Evolutionary conservation across 1,140 invertebrate genomes (phyloP).

Genomic region (Psix sp.): DNA sequence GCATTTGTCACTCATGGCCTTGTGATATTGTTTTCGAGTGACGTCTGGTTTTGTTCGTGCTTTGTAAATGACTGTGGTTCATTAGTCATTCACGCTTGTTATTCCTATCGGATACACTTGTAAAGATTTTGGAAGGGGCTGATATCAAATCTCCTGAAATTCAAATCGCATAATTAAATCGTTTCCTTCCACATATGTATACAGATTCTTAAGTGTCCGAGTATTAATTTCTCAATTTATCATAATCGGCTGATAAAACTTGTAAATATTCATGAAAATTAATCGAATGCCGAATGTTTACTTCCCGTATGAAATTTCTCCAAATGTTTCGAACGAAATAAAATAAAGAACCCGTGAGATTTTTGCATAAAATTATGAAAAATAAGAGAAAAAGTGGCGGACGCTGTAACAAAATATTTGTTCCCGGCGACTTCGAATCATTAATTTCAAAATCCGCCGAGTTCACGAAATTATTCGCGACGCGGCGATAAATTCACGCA

Average conservation of each 20-base stretch:
- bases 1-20: conserved; percentile 37
- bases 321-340: too few relatives aligned
- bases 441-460: conserved; percentile 12
- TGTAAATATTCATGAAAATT: too few relatives aligned
- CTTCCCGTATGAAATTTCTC: too few relatives aligned
- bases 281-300: too few relatives aligned
- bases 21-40: conserved; percentile 48
- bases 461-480: conserved; percentile 25
- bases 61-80: conserved; percentile 40
- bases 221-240: too few relatives aligned
- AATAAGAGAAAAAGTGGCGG: too few relatives aligned
- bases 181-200: conserved; percentile 1
- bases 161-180: conserved; percentile 8
- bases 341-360: too few relatives aligned
- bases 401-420: too few relatives aligned
- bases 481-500: conserved; percentile 33
- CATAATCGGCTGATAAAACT: too few relatives aligned
- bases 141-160: conserved; percentile 2
- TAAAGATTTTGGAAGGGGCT: conserved; percentile 3
- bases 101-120: conserved; percentile 47
- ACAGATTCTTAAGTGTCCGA: neutral
- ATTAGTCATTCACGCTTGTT: conserved; percentile 50
- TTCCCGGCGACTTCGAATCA: neutral
- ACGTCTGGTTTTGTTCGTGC: conserved; percentile 37
- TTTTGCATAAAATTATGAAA: too few relatives aligned